These are phyloP conservation scores for Syritta pipiens DNA, from an alignment of 2,888 invertebrate genomes.

Conservation along the genomic window DNA sequence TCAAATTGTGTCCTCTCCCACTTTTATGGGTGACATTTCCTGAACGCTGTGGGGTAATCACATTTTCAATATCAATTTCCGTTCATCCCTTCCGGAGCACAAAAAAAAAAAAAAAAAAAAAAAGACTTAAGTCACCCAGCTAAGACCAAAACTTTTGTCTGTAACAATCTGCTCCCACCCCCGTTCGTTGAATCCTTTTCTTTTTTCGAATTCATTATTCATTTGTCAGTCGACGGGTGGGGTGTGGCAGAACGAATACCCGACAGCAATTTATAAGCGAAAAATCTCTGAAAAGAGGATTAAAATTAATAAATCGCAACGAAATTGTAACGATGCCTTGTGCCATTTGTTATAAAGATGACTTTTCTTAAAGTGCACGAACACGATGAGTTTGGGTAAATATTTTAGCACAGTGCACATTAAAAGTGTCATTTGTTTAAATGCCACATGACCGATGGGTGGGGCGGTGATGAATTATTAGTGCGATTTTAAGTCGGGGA, in stretches of 20 bases:
- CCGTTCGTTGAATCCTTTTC: not conserved
- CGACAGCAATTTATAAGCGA: conserved; percentile 47
- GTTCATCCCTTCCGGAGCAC: too few species aligned
- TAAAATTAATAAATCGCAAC: conserved; percentile 31
- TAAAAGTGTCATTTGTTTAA: not conserved
- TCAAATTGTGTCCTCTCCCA: too few species aligned
- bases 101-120: too few species aligned
- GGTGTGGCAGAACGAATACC: too few species aligned
- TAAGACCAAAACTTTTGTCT: not conserved
- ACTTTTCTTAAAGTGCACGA: not conserved
- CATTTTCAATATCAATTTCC: too few species aligned
- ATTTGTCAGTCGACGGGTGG: too few species aligned
- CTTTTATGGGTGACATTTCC: too few species aligned
- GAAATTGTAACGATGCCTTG: not conserved
- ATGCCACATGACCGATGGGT: not conserved
- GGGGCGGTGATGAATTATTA: not conserved
- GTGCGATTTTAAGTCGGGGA: too few species aligned
- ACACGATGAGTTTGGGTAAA: not conserved
- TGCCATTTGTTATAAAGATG: not conserved
- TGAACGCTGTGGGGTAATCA: too few species aligned
- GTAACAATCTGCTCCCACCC: not conserved
- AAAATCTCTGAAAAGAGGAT: conserved; percentile 14
- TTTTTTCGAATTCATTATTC: conserved; percentile 31
- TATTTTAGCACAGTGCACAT: not conserved
- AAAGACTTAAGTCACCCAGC: not conserved